Percentiles rank a stretch among this genome's conserved stretches.
phyloP scores from a whole-genome alignment of 2,113 vertebrate species.

The Chauna torquata region DNA sequence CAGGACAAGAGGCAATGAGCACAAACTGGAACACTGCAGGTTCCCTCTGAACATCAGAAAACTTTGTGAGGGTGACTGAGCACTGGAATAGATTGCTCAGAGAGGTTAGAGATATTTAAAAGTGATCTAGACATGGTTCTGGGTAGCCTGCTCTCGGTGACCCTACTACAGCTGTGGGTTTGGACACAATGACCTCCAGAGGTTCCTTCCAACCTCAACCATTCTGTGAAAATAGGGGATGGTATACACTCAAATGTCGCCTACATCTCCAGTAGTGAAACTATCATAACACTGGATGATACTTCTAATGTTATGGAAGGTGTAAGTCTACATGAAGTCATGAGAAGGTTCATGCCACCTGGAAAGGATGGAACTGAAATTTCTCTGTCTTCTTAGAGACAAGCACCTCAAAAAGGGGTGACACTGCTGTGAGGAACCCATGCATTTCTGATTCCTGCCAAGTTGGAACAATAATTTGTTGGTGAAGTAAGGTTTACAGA shows the following conservation, averaged over 20 bases:
- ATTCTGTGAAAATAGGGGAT: neutral
- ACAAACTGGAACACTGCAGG: neutral
- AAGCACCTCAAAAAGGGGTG: neutral
- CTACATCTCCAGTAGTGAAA: neutral
- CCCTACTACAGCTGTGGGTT: neutral
- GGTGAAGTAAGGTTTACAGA: neutral
- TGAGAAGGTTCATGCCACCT: neutral
- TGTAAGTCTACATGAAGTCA: neutral
- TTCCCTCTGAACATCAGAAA: neutral
- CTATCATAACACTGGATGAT: neutral
- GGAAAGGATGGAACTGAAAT: neutral
- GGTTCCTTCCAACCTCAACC: neutral
- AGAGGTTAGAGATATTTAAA: neutral
- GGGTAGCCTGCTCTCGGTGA: neutral
- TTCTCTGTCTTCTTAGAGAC: neutral
- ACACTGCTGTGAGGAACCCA: neutral
- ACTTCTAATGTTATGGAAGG: neutral
- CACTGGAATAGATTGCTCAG: neutral
- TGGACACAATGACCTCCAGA: neutral
- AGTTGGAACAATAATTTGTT: neutral
- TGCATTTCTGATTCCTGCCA: neutral
- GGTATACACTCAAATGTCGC: neutral
- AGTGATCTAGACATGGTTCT: neutral
- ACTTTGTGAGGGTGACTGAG: neutral
- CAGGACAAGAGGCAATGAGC: neutral